Conservation (phyloP, 2,113 vertebrate species). For the Trachemys scripta region DNA sequence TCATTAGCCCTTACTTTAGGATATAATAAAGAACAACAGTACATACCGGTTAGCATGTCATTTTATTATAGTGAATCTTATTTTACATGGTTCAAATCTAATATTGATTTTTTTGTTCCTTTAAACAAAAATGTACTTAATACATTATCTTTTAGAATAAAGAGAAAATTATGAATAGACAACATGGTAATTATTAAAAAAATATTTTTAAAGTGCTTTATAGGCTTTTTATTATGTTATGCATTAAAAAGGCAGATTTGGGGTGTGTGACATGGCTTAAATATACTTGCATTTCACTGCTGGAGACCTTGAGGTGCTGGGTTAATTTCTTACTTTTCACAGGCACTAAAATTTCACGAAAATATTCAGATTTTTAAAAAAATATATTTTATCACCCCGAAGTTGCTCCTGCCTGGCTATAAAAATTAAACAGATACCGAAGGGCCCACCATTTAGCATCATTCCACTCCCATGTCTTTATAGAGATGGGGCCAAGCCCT, state of each 20-base stretch:
- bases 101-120: neutral
- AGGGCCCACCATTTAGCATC: neutral
- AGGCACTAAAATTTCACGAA: neutral
- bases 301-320: neutral
- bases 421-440: neutral
- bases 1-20: neutral
- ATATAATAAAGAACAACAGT: neutral
- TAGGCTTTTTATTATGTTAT: conserved; percentile 17
- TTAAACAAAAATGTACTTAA: neutral
- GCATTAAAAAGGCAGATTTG: conserved; percentile 38
- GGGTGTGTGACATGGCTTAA: conserved; percentile 29
- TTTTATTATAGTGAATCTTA: conserved; percentile 58
- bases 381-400: neutral
- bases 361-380: neutral
- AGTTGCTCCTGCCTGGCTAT: neutral
- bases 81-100: neutral
- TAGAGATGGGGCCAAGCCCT: neutral
- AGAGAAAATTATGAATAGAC: conserved; percentile 31
- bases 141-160: neutral
- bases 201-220: conserved; percentile 4
- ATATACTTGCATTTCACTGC: conserved; percentile 31
- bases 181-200: conserved; percentile 42
- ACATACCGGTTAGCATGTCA: neutral
- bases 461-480: neutral
- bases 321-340: neutral